These are phyloP conservation scores for Sceloporus tristichus DNA, from an alignment of 2,113 vertebrate species.

Conservation along the genomic window DNA sequence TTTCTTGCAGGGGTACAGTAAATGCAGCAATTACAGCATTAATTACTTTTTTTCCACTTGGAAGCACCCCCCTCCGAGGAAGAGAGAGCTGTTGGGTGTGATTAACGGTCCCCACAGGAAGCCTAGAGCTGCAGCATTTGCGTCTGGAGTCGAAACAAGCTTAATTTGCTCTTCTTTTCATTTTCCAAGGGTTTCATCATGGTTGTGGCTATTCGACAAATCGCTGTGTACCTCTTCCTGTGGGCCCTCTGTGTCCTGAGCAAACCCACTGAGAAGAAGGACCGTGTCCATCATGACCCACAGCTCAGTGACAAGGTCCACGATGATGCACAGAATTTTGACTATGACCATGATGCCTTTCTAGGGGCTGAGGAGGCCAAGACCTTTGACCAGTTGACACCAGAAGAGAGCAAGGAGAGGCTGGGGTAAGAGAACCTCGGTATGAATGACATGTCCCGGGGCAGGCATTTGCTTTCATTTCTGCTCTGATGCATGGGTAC, in stretches of 20 bases:
- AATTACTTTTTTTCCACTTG: not conserved
- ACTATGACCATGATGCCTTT: conserved; percentile 98
- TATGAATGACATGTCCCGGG: too few relatives aligned
- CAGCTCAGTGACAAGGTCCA: conserved; percentile 87
- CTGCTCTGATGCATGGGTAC: too few relatives aligned
- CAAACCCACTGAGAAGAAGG: conserved; percentile 93
- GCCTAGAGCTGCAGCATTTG: not conserved
- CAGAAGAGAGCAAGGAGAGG: conserved; percentile 92
- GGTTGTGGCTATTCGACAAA: conserved; percentile 78
- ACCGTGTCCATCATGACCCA: conserved; percentile 85
- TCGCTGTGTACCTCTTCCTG: conserved; percentile 82
- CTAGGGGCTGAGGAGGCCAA: conserved; percentile 89
- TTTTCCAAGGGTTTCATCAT: conserved; percentile 1
- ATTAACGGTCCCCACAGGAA: not conserved
- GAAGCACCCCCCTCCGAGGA: not conserved
- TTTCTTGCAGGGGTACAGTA: not conserved
- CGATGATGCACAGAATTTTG: conserved; percentile 89
- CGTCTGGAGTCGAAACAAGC: not conserved
- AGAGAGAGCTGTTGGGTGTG: too few relatives aligned
- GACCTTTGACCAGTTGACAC: conserved; percentile 89
- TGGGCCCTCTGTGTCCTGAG: conserved; percentile 80
- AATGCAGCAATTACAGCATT: not conserved
- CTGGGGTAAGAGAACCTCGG: conserved; percentile 85
- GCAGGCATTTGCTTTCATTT: too few relatives aligned
- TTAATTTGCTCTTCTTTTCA: not conserved